These are phyloP conservation scores for Maconellicoccus hirsutus DNA, from an alignment of 1,140 invertebrate genomes.

Conservation along the genomic window DNA sequence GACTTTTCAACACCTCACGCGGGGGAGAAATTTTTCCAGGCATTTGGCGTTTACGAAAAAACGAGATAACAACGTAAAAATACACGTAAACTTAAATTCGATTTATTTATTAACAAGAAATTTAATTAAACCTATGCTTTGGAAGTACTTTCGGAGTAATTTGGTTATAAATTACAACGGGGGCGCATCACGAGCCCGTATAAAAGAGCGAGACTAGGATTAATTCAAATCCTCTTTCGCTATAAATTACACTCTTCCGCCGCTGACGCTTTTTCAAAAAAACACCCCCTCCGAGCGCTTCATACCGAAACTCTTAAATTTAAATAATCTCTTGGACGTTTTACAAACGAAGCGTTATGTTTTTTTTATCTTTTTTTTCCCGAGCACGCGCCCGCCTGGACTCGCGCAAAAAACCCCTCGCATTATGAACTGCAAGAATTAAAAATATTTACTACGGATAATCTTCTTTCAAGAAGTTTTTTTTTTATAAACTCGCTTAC, in stretches of 20 bases:
- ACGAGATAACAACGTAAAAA: slow-evolving; percentile 9
- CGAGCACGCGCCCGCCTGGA: neutral
- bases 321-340: slow-evolving; percentile 21
- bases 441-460: slow-evolving; percentile 9
- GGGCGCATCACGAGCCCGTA: neutral
- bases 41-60: neutral
- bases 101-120: slow-evolving; percentile 21
- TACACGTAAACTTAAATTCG: slow-evolving; percentile 17
- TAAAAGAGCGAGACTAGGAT: slow-evolving; percentile 20
- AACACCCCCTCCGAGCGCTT: neutral
- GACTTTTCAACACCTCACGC: no score
- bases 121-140: slow-evolving; percentile 21
- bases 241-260: slow-evolving; percentile 20
- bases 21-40: no score
- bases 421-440: slow-evolving; percentile 4
- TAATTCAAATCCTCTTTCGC: slow-evolving; percentile 20
- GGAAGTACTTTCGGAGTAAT: slow-evolving; percentile 15
- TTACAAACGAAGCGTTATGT: slow-evolving; percentile 18
- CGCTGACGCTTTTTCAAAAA: slow-evolving; percentile 13
- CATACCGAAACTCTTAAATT: neutral
- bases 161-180: slow-evolving; percentile 19
- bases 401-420: neutral
- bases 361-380: slow-evolving; percentile 6
- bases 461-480: slow-evolving; percentile 9
- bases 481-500: neutral